These are phyloP conservation scores for Ficedula albicollis DNA, from an alignment of 2,797 vertebrate species.

Conservation along the genomic window DNA sequence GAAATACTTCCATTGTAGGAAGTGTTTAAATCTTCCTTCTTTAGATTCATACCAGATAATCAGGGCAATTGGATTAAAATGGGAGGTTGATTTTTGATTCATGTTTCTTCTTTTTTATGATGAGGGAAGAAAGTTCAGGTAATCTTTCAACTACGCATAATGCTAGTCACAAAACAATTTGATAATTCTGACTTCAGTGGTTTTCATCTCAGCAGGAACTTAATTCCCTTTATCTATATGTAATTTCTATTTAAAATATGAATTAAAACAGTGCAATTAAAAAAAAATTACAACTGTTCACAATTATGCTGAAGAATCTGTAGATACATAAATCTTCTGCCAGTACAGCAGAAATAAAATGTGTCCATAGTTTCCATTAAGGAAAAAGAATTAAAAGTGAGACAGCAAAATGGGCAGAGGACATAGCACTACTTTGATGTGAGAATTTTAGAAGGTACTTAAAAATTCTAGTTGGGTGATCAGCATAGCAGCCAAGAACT, in stretches of 20 bases:
- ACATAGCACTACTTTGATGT: background rate
- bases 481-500: background rate
- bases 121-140: constrained; percentile 4
- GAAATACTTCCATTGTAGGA: constrained; percentile 41
- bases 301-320: background rate
- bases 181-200: background rate
- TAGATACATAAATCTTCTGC: background rate
- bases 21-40: constrained; percentile 20
- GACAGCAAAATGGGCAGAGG: background rate
- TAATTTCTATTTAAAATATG: constrained; percentile 12
- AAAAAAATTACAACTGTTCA: background rate
- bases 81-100: constrained; percentile 8
- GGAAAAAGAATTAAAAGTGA: background rate
- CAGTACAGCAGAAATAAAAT: background rate
- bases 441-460: background rate
- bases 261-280: background rate
- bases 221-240: background rate
- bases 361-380: background rate
- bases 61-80: constrained; percentile 35
- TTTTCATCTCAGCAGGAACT: background rate
- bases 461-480: background rate
- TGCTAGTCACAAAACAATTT: background rate
- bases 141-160: background rate
- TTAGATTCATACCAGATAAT: background rate
- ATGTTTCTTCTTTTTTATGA: constrained; percentile 3